Conservation (phyloP, 2,888 invertebrate species). For the Patella pellucida region DNA sequence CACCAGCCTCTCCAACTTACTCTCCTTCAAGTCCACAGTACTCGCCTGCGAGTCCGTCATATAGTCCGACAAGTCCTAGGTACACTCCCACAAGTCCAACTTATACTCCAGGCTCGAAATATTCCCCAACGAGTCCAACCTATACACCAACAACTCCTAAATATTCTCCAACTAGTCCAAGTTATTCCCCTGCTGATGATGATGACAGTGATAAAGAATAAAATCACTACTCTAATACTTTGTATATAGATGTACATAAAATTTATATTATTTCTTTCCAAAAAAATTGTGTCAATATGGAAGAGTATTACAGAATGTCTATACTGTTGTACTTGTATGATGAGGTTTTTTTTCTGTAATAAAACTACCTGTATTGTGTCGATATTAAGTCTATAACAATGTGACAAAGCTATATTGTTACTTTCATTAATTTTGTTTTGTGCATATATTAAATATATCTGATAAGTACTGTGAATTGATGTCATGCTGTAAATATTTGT, state of each 20-base stretch:
- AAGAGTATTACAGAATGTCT: no score
- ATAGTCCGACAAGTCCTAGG: conserved; percentile 73
- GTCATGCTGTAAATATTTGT: no score
- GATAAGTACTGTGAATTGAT: no score
- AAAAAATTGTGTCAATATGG: neutral
- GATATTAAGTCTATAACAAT: no score
- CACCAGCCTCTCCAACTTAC: conserved; percentile 65
- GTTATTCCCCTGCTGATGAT: conserved; percentile 65
- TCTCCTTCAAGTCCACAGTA: conserved; percentile 63
- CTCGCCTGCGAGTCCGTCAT: conserved; percentile 76
- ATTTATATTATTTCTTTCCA: neutral
- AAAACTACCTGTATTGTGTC: no score
- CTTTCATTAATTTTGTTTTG: no score
- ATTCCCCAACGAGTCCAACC: conserved; percentile 62
- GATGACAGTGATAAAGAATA: conserved; percentile 49
- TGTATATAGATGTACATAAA: neutral
- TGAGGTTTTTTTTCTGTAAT: no score
- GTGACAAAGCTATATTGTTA: no score
- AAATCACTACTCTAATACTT: neutral
- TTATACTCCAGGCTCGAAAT: conserved; percentile 61
- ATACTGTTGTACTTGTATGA: no score
- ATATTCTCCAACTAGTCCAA: conserved; percentile 74
- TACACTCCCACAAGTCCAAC: conserved; percentile 60
- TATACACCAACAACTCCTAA: conserved; percentile 74
- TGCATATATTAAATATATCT: no score